phyloP scores from a whole-genome alignment of 2,888 invertebrate species.

The Tachystola acroxantha region DNA sequence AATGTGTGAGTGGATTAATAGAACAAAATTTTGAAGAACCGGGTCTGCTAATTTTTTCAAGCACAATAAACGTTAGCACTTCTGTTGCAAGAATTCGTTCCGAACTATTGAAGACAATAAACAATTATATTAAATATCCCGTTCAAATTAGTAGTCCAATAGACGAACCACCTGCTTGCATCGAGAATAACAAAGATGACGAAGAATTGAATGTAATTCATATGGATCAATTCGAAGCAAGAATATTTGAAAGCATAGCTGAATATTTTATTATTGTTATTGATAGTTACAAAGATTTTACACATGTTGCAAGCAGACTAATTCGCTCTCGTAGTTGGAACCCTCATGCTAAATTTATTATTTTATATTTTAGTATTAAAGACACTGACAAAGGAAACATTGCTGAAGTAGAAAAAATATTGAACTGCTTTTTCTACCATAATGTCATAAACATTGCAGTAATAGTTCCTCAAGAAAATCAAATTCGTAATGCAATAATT shows the following conservation, averaged over 20 bases:
- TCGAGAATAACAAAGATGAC: constrained; percentile 18
- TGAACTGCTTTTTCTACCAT: constrained; percentile 46
- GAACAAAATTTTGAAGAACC: constrained; percentile 36
- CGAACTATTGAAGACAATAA: constrained; percentile 35
- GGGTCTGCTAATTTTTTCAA: constrained; percentile 44
- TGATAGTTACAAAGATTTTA: constrained; percentile 42
- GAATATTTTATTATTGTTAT: constrained; percentile 52
- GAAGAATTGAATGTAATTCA: constrained; percentile 23
- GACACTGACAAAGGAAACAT: constrained; percentile 21
- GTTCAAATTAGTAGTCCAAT: constrained; percentile 38
- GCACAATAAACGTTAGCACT: constrained; percentile 34
- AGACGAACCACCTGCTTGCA: constrained; percentile 32
- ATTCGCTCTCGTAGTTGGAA: constrained; percentile 55
- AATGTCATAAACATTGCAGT: constrained; percentile 51
- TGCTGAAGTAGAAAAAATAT: constrained; percentile 37
- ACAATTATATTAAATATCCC: constrained; percentile 29
- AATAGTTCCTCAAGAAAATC: constrained; percentile 35
- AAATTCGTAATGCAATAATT: constrained; percentile 40
- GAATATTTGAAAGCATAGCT: constrained; percentile 27
- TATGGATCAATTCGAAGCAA: constrained; percentile 33
- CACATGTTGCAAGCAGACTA: constrained; percentile 35
- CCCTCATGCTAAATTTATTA: constrained; percentile 49
- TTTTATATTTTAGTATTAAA: constrained; percentile 41
- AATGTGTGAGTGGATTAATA: constrained; percentile 40
- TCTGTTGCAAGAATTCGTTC: constrained; percentile 35